Evolutionary conservation across 1,140 invertebrate species (phyloP), one percentile per base, ranked within the genome.

Genomic region (Bradysia coprophila): DNA sequence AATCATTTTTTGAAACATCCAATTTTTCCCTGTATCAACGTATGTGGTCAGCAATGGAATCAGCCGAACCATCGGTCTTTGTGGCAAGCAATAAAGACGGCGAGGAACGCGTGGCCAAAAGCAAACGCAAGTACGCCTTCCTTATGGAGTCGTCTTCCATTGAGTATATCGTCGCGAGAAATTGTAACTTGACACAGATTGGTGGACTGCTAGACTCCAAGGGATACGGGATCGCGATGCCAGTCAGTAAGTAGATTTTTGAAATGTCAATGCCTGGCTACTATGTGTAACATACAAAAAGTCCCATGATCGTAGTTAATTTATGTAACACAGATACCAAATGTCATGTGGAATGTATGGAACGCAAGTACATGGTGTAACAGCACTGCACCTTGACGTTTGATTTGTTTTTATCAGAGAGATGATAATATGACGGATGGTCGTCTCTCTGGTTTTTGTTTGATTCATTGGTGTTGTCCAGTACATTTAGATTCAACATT

Each of bases 141-240:
- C 65, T 96, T 0, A 92, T 94, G 86, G 91, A 96, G 60, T 93
- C 88, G 0, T 86, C 86, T 1, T 87, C 89, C 56, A 65, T 96
- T 40, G 90, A 95, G 57, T 92, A 88, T 54, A 76, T 75, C 43
- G 76, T 87, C 2, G 83, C 93, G 54, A 68, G 88, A 43, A 78
- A 94, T 50, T 96, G 91, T 57, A 88, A 92, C 56, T 67, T 96
- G 11, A 94, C 88, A 31, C 88, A 95, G 67, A 86, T 96, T 32
- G 91, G 89, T 0, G 87, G 85, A 9, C 67, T 87, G 24, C 61
- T 95, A 13, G 91, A 89, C 53, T 77, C 73, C 33, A 88, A 88
- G 56, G 81, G 79, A 19, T 87, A 86, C 51, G 83, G 81, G 20
- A 82, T 87, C 28, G 82, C 78, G 0, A 68, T 81, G 57, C 74